These are phyloP conservation scores for Lymantria monacha DNA, from an alignment of 2,888 invertebrate genomes.

Conservation along the genomic window DNA sequence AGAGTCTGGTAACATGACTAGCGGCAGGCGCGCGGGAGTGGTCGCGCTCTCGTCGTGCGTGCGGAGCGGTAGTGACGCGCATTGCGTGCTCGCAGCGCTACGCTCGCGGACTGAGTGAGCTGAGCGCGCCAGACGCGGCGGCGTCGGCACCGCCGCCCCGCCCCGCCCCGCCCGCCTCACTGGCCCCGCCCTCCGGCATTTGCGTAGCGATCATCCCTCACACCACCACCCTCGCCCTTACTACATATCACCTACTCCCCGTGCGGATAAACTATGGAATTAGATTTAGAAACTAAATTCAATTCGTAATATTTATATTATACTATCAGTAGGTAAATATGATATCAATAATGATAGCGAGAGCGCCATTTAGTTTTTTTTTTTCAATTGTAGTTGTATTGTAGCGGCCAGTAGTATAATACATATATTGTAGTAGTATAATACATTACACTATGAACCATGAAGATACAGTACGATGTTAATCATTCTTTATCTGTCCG, in stretches of 20 bases:
- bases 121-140: constrained; percentile 60
- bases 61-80: constrained; percentile 42
- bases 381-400: too few species aligned
- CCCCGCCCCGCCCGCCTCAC: constrained; percentile 27
- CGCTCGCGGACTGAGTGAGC: constrained; percentile 60
- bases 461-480: too few species aligned
- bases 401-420: too few species aligned
- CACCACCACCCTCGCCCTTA: constrained; percentile 10
- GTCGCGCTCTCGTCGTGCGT: constrained; percentile 51
- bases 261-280: too few species aligned
- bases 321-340: too few species aligned
- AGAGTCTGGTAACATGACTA: constrained; percentile 73
- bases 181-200: constrained; percentile 33
- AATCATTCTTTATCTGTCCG: too few species aligned
- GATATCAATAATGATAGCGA: too few species aligned
- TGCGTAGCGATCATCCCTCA: constrained; percentile 28
- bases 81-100: constrained; percentile 61
- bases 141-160: constrained; percentile 50
- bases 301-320: too few species aligned
- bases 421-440: too few species aligned
- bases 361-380: too few species aligned
- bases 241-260: background rate
- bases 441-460: too few species aligned
- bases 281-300: too few species aligned
- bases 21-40: constrained; percentile 60